A percentile compares a stretch with the other conserved stretches of the same genome.
These are phyloP conservation scores for Amphilophus citrinellus DNA, from an alignment of 2,113 vertebrate species.

Conservation along the genomic window DNA sequence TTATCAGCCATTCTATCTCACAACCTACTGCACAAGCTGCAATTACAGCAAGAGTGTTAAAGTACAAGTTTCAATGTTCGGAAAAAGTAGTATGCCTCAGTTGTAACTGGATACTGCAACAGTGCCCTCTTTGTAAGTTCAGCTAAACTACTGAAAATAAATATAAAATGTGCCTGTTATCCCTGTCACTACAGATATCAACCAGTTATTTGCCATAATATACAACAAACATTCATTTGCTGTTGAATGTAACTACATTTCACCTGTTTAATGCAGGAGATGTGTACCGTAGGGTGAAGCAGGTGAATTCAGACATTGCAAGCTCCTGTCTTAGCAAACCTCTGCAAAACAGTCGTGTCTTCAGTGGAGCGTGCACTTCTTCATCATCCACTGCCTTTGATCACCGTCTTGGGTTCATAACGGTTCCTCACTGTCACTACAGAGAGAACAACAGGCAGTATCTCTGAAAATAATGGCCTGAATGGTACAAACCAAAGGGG, in stretches of 20 bases:
- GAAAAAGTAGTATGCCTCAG: no score
- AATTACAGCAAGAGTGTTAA: no score
- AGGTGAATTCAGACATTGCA: not conserved
- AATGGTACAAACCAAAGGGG: constrained; percentile 37
- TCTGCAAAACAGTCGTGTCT: not conserved
- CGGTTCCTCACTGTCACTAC: not conserved
- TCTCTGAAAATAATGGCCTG: constrained; percentile 29
- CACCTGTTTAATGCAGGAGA: not conserved
- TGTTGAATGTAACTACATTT: not conserved
- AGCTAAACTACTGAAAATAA: not conserved
- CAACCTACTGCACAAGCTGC: no score
- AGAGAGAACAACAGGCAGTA: constrained; percentile 3
- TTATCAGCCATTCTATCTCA: no score
- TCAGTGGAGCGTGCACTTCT: not conserved
- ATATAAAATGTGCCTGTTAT: not conserved
- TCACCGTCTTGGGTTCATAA: not conserved
- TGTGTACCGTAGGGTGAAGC: not conserved
- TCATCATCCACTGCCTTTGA: constrained; percentile 1
- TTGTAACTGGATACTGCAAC: no score
- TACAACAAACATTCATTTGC: not conserved
- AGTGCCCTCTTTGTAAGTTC: no score
- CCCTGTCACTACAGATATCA: not conserved
- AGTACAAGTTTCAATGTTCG: no score
- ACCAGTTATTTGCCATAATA: not conserved
- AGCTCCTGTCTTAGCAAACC: not conserved